Conservation (phyloP, 2,888 invertebrate species). For the Xylota segnis region DNA sequence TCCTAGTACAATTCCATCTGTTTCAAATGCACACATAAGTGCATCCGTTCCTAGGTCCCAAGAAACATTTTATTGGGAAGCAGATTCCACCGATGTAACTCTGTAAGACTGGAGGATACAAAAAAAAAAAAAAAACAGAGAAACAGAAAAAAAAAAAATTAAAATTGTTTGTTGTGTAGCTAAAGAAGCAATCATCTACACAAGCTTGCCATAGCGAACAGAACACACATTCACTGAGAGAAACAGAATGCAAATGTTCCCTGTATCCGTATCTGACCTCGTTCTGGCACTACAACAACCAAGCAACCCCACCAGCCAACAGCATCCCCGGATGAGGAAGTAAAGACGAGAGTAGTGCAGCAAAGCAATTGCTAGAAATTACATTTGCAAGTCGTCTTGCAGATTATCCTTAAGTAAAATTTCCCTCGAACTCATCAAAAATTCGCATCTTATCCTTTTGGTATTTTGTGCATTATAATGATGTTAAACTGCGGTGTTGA, state of each 20-base stretch:
- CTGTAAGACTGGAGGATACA: slow-evolving; percentile 1
- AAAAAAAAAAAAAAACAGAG: slow-evolving; percentile 31
- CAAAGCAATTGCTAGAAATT: slow-evolving; percentile 74
- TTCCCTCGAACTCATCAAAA: slow-evolving; percentile 76
- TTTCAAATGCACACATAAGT: slow-evolving; percentile 5
- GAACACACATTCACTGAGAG: slow-evolving; percentile 32
- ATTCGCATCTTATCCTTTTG: slow-evolving; percentile 76
- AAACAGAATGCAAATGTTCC: slow-evolving; percentile 67
- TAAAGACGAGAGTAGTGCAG: slow-evolving; percentile 11
- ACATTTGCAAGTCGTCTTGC: slow-evolving; percentile 76
- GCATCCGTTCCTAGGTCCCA: slow-evolving; percentile 16
- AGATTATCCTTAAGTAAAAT: slow-evolving; percentile 76
- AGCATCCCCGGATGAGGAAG: slow-evolving; percentile 38
- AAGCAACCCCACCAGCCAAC: neutral
- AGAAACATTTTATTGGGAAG: slow-evolving; percentile 29
- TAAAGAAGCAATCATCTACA: slow-evolving; percentile 46
- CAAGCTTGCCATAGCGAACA: slow-evolving; percentile 52
- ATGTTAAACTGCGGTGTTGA: slow-evolving; percentile 76
- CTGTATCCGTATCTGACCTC: slow-evolving; percentile 68
- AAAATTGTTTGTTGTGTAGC: slow-evolving; percentile 43
- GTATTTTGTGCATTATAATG: slow-evolving; percentile 76
- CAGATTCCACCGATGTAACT: slow-evolving; percentile 35
- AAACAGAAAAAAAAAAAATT: slow-evolving; percentile 20
- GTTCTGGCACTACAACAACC: slow-evolving; percentile 38
- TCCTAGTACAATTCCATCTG: slow-evolving; percentile 29